Evolutionary conservation across 2,113 vertebrate genomes (phyloP).

Genomic region (Peucedramus taeniatus): DNA sequence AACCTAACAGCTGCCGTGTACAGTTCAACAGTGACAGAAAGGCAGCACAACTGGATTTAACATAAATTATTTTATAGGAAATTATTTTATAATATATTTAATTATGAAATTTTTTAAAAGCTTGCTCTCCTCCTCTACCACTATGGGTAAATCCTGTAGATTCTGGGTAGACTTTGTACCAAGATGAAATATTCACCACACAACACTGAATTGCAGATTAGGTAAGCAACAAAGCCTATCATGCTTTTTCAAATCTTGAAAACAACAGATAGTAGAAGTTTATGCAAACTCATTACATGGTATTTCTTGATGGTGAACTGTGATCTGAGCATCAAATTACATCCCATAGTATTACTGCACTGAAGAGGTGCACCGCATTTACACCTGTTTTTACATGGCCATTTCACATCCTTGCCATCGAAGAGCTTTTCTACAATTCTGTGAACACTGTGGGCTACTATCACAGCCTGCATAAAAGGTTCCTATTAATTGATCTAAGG

Average conservation of each 20-base stretch:
- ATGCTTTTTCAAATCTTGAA: not conserved
- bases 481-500: not conserved
- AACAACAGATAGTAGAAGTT: not conserved
- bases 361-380: not conserved
- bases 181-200: not conserved
- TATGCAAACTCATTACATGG: not conserved
- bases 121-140: not conserved
- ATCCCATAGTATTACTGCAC: too few species aligned
- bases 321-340: not conserved
- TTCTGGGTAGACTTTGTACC: not conserved
- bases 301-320: not conserved
- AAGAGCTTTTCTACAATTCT: not conserved
- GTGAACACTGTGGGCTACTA: accelerated
- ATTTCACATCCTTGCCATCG: not conserved
- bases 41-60: not conserved
- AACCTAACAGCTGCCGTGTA: not conserved
- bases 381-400: accelerated
- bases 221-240: not conserved
- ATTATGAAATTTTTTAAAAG: not conserved
- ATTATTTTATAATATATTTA: not conserved
- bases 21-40: not conserved
- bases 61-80: too few species aligned
- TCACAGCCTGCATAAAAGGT: not conserved
- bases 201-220: accelerated
- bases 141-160: not conserved